Evolutionary conservation across 2,113 vertebrate genomes (phyloP).

Genomic region (Ornithorhynchus anatinus): DNA sequence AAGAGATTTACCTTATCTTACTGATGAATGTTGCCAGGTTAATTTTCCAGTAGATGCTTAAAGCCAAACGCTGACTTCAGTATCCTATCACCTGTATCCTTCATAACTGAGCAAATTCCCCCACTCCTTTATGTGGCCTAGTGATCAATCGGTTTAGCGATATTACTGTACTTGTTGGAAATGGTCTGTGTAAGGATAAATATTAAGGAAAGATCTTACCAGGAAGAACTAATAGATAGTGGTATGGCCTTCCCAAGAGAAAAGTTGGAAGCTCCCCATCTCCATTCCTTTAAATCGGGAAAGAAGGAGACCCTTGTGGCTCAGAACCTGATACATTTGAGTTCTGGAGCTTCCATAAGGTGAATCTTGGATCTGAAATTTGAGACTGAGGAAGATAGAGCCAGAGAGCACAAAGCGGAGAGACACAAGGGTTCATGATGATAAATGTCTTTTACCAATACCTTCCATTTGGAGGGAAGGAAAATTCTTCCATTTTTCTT

Average conservation of each 20-base stretch:
- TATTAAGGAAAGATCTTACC: constrained; percentile 39
- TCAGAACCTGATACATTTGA: background rate
- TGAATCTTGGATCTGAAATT: no score
- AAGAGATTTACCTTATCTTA: constrained; percentile 24
- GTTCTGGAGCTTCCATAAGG: no score
- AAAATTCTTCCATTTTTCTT: no score
- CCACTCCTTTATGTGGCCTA: constrained; percentile 47
- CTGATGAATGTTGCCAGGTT: background rate
- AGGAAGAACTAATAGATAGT: constrained; percentile 30
- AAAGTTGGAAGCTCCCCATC: constrained; percentile 4
- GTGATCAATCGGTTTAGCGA: constrained; percentile 30
- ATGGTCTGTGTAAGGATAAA: constrained; percentile 31
- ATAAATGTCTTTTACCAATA: no score
- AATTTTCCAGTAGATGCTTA: constrained; percentile 6
- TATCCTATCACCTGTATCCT: constrained; percentile 32
- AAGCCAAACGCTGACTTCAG: constrained; percentile 24
- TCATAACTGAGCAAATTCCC: constrained; percentile 50
- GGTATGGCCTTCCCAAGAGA: constrained; percentile 14
- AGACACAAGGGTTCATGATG: no score
- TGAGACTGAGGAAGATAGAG: no score
- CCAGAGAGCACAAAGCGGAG: no score
- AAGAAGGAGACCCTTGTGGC: background rate
- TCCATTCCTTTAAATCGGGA: constrained; percentile 30
- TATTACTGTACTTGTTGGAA: constrained; percentile 31
- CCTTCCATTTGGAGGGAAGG: no score